Percentiles rank a stretch among this genome's conserved stretches.
Conservation (phyloP, 1,140 invertebrate genomes). For the Aphis gossypii region DNA sequence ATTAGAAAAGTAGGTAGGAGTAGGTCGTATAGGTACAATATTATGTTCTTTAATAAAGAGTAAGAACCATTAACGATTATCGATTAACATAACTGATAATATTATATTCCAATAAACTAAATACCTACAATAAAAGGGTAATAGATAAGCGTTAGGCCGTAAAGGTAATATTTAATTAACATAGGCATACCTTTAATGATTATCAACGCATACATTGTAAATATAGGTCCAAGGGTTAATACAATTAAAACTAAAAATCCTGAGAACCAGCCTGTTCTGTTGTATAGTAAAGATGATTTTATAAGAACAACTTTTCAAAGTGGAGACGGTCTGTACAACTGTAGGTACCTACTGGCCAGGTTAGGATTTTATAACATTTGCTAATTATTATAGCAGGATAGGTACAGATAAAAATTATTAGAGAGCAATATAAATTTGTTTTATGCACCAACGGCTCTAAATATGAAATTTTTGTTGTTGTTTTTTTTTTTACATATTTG, state of each 20-base stretch:
- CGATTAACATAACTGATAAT: not conserved
- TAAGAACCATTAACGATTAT: not conserved
- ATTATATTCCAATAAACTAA: not conserved
- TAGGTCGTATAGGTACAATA: not conserved
- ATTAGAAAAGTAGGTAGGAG: not conserved
- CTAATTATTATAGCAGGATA: too few relatives aligned
- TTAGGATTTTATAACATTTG: too few relatives aligned
- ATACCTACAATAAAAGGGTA: not conserved
- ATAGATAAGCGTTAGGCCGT: not conserved
- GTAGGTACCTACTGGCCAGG: too few relatives aligned
- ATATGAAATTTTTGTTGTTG: too few relatives aligned
- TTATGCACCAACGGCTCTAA: too few relatives aligned
- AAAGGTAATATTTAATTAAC: not conserved
- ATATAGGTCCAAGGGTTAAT: not conserved
- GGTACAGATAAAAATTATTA: too few relatives aligned
- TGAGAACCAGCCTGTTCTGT: not conserved
- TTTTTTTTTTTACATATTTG: too few relatives aligned
- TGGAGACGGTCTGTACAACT: too few relatives aligned
- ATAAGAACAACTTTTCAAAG: too few relatives aligned
- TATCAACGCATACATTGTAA: not conserved
- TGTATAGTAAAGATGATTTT: not conserved
- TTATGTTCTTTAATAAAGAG: not conserved
- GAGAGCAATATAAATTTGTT: too few relatives aligned
- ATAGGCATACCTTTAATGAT: not conserved
- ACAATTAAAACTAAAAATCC: not conserved